These are phyloP conservation scores for Ochotona princeps DNA, from an alignment of 2,113 vertebrate genomes.

Conservation along the genomic window DNA sequence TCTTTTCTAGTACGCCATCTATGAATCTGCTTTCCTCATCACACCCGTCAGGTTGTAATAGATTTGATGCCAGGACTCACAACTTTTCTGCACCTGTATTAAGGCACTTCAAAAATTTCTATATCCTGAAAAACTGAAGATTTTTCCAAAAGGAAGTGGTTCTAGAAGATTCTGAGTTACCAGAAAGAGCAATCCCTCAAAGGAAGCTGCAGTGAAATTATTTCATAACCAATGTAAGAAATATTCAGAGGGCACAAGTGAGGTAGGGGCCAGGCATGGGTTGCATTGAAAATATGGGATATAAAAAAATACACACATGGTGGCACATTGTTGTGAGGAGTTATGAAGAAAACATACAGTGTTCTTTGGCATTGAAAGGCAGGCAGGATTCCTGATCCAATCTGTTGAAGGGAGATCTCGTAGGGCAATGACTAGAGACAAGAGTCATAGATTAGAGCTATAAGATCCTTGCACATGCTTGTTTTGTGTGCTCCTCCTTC, in stretches of 20 bases:
- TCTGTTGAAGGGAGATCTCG: background rate
- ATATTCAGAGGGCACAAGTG: background rate
- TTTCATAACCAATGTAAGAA: background rate
- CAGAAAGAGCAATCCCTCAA: background rate
- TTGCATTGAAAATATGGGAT: background rate
- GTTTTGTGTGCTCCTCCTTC: background rate
- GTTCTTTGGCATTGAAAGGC: rapidly evolving
- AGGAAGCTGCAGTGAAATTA: background rate
- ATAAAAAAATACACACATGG: background rate
- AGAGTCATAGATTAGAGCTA: background rate
- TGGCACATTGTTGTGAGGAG: background rate
- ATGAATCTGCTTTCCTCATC: too few species aligned
- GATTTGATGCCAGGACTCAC: background rate
- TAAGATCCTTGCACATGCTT: background rate
- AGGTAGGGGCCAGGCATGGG: background rate
- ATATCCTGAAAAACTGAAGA: background rate
- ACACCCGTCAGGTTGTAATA: background rate
- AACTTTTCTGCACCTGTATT: background rate
- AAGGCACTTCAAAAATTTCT: background rate
- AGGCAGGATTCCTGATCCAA: background rate
- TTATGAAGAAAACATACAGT: background rate
- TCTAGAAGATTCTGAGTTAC: background rate
- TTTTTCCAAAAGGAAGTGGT: background rate
- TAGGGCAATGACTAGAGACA: background rate
- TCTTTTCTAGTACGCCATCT: background rate